Evolutionary conservation across 1,140 invertebrate genomes (phyloP), one percentile per base, ranked within the genome.

Genomic region (Goniozus legneri): DNA sequence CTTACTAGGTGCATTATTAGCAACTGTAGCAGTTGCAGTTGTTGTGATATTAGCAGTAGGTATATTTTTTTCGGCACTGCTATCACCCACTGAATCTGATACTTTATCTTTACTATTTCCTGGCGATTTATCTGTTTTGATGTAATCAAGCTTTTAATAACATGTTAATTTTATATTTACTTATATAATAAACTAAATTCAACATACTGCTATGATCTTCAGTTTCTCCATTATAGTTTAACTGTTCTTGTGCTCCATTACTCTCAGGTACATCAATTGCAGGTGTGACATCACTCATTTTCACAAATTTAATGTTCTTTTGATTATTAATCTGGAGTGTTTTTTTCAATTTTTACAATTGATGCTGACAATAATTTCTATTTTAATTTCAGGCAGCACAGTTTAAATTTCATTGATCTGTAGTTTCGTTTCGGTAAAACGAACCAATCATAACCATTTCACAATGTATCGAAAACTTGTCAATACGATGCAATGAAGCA

Each of bases 21-120:
- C 46, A 33, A 48, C 63, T 18, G 61, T 58, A 19, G 37, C 56
- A 19, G 53, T 37, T 35, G 43, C 59, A 31, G 54, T 45, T 14
- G 50, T 47, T n/a, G 48, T 39, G 21, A 56, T 44, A 10, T 27
- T 27, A 10, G 4, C 10, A 6, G 24, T 10, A 27, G 24, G 10
- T 6, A 4, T 27, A 40, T 44, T 65, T 52, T 61, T 72, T 35
- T 64, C 71, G 7, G 30, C 13, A n/a, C 55, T 45, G 55, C 54
- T 70, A 16, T 71, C 69, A 2, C 44, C 51, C 2, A 44, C 42
- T 0, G 59, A 48, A 32, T 70, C 67, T 2, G 56, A 41, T 43
- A 39, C 22, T 46, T 75, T 73, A 13, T 73, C 69, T 15, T 73
- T 61, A 15, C 34, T 50, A 22, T 49, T 65, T 39, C 47, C 39